A percentile compares a stretch with the other conserved stretches of the same genome.
Conservation (phyloP, 2,888 invertebrate species). For the Subacronicta megacephala region DNA sequence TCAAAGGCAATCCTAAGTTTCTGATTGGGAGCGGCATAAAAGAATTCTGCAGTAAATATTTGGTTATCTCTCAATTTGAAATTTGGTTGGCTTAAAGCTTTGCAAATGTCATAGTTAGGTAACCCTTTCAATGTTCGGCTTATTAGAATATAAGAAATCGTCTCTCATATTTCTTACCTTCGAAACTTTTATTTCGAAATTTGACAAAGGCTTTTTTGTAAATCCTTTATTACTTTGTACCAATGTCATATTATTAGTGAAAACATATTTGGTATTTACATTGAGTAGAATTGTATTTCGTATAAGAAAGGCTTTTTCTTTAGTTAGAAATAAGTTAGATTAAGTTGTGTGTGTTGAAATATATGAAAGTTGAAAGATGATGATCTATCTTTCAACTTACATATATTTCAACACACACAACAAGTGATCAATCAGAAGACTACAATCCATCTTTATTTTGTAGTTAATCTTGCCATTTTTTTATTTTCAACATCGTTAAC, state of each 20-base stretch:
- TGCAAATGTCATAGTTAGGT: conserved; percentile 17
- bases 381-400: no score
- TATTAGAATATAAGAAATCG: conserved; percentile 16
- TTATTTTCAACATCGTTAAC: not conserved
- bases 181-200: conserved; percentile 1
- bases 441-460: conserved; percentile 23
- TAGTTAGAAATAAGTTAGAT: not conserved
- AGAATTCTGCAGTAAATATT: conserved; percentile 21
- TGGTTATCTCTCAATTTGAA: not conserved
- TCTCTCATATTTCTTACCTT: conserved; percentile 5
- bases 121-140: conserved; percentile 15
- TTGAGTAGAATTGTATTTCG: not conserved
- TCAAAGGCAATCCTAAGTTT: conserved; percentile 45
- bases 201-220: not conserved
- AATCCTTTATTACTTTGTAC: conserved; percentile 2
- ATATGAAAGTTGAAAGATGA: conserved; percentile 1
- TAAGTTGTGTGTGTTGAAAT: not conserved
- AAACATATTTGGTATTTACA: not conserved
- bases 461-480: conserved; percentile 4
- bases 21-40: conserved; percentile 9
- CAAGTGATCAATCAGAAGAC: conserved; percentile 2
- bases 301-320: not conserved
- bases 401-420: no score
- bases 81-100: conserved; percentile 1
- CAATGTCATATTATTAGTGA: not conserved